These are phyloP conservation scores for Pipistrellus kuhlii DNA, from an alignment of 2,797 vertebrate genomes.

Conservation along the genomic window DNA sequence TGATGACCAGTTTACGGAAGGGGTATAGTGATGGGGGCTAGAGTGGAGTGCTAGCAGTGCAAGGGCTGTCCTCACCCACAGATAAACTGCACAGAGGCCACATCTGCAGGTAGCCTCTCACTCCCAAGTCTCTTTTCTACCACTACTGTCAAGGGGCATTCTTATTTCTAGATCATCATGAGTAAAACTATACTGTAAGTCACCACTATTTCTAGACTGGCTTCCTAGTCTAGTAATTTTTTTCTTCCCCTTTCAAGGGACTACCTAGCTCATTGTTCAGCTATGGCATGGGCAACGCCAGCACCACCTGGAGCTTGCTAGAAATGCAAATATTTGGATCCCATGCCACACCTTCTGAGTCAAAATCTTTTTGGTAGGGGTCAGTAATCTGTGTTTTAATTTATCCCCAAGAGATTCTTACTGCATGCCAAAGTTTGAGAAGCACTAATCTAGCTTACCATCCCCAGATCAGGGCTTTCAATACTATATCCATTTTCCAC, in stretches of 20 bases:
- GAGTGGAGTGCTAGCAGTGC: not conserved
- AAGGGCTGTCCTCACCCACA: not conserved
- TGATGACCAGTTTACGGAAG: not conserved
- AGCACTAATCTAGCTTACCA: not conserved
- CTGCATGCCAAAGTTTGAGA: constrained; percentile 4
- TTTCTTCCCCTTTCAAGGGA: not conserved
- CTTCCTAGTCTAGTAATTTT: not conserved
- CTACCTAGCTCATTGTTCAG: not conserved
- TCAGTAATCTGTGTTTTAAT: constrained; percentile 46
- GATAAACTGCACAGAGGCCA: not conserved
- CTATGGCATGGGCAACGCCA: not conserved
- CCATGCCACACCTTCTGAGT: not conserved
- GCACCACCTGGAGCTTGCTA: not conserved
- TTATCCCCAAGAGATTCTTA: constrained; percentile 26
- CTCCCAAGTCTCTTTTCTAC: not conserved
- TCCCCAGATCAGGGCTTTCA: constrained; percentile 33
- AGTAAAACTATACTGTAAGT: not conserved
- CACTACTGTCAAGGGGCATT: not conserved
- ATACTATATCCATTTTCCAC: not conserved
- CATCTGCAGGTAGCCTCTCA: not conserved
- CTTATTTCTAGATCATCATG: not conserved
- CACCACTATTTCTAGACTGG: not conserved
- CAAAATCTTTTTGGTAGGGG: not conserved
- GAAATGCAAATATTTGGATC: constrained; percentile 32
- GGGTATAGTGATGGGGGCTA: not conserved